Evolutionary conservation across 2,888 invertebrate species (phyloP), one percentile per base, ranked within the genome.

Genomic region (Palloptera scutellata): DNA sequence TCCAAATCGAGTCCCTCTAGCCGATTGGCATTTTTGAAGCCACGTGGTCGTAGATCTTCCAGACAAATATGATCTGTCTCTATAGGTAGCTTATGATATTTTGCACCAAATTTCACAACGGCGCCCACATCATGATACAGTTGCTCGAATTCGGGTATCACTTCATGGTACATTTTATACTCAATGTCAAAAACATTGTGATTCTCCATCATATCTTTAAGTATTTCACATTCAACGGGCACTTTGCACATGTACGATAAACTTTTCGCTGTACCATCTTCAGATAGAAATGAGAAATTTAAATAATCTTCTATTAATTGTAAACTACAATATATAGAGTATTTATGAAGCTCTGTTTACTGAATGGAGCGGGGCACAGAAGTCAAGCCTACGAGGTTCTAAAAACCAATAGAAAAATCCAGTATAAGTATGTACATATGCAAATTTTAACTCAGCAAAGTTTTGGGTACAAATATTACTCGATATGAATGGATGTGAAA

Each of bases 201-300:
- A 4, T 5, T 54, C 43, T 70, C 61, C 63, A 68, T 60, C 54
- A 71, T 57, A 20, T 73, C 41, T 0, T 54, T 65, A 57, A 62
- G 59, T 1, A 73, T 55, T 61, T 77, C 74, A 41, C 61, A 72
- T 2, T 73, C 73, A 65, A 78, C 67, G 4, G 80, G 76, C n/a
- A 78, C 73, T 66, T 81, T 81, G 6, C 81, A 66, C 70, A 81
- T 78, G 30, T 77, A 77, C 5, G 74, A 75, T 5, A 73, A 53
- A 10, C 64, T 66, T 65, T 67, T 73, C 8, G 45, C 61, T 30
- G 68, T 69, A 19, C 64, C 68, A 68, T 70, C 73, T 30, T 30
- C 3, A 30, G n/a, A n/a, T n/a, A n/a, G n/a, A n/a, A n/a, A n/a
- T n/a, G n/a, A n/a, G n/a, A n/a, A n/a, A n/a, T n/a, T n/a, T n/a